Percentiles rank a stretch among this genome's conserved stretches.
Conservation (phyloP, 92 coral and sea anemone genomes). For the Epizoanthus ramosus region DNA sequence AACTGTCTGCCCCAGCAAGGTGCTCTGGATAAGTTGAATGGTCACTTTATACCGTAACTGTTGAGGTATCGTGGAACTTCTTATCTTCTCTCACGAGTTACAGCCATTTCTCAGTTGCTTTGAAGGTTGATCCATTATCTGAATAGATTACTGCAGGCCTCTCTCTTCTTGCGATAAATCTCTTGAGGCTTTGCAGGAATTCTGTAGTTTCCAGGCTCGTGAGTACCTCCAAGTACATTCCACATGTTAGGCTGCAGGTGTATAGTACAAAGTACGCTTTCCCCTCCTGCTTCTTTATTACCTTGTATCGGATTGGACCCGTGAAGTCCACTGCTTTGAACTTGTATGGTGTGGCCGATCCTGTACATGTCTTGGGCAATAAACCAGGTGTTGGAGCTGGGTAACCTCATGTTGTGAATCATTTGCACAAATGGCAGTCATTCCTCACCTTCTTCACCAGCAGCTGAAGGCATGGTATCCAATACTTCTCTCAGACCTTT, state of each 20-base stretch:
- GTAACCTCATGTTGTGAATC: constrained; percentile 12
- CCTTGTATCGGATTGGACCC: constrained; percentile 44
- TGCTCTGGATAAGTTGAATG: no score
- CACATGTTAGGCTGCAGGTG: no score
- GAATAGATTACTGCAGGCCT: neutral
- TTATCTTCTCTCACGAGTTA: neutral
- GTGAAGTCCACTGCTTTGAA: constrained; percentile 52
- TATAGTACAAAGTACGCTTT: no score
- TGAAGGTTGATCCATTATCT: constrained; percentile 2
- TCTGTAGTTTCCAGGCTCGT: neutral
- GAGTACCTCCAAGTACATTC: neutral
- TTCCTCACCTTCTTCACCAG: constrained; percentile 26
- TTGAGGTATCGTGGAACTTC: constrained; percentile 36
- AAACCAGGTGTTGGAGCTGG: constrained; percentile 33
- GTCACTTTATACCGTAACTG: neutral
- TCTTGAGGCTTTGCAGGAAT: neutral
- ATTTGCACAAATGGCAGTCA: constrained; percentile 18
- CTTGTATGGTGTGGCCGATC: constrained; percentile 41
- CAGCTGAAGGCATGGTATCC: no score
- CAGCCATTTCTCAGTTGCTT: neutral
- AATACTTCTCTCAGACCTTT: no score
- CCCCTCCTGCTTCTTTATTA: neutral
- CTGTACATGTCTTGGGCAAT: constrained; percentile 31
- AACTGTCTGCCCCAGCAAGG: no score
- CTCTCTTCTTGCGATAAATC: neutral